Base-by-base conservation (phyloP, 2,888 invertebrate species). In the Campaea margaritaria region DNA sequence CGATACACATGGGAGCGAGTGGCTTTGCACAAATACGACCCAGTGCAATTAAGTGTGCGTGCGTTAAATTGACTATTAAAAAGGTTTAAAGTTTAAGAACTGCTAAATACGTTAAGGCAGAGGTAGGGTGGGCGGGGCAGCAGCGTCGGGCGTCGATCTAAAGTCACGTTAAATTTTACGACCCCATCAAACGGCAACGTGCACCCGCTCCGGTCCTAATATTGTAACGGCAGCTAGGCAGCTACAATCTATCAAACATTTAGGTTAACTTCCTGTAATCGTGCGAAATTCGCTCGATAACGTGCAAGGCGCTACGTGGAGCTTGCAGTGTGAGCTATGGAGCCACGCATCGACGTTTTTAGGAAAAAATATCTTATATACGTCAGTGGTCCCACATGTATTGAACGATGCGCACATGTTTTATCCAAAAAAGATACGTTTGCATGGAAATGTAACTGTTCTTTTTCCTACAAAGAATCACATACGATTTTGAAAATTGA, bases 161-260 rank as follows among this genome's bases (percentile, higher is more conserved):
- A 69, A 70, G 67, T 70, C 71, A 75, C 78, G 78, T 82, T 79
- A 81, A 76, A 80, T 81, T 84, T 85, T 82, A 86, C 74, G 78
- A 76, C 62, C 74, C 75, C 80, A 85, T 86, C 81, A 86, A 83
- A 79, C 75, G 75, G 74, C 77, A 81, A 78, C 81, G 81, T 82
- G 81, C 80, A 78, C 62, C 59, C 60, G 54, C 59, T 58, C 62
- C 56, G 52, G 11, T 47, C 45, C 50, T 69, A 64, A 67, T 62
- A 62, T 61, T 69, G 65, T 65, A 65, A 66, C 64, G 63, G 63
- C 59, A 65, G 60, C 54, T 64, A 62, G 31, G 59, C 60, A 62
- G 62, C 52, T 65, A 65, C 65, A 69, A 69, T 70, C 70, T 65
- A 68, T 70, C 66, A 70, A 69, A 58, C 69, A 62, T 67, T 69